These are phyloP conservation scores for Erythrocercus mccallii DNA, from an alignment of 2,113 vertebrate species.

Conservation along the genomic window DNA sequence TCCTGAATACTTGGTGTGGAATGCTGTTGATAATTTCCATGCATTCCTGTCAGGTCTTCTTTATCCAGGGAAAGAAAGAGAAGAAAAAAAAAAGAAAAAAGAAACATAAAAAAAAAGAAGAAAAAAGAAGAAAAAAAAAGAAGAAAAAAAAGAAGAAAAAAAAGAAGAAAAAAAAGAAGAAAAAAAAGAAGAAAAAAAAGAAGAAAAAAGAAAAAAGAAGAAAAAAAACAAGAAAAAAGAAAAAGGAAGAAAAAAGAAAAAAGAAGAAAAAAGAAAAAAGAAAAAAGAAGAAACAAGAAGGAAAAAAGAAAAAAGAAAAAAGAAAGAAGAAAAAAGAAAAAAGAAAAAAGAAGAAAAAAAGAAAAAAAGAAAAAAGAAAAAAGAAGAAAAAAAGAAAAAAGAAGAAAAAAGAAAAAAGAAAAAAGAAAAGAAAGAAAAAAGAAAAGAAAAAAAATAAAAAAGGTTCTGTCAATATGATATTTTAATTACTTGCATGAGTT, in stretches of 20 bases:
- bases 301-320: fast-evolving
- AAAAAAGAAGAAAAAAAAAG: too few relatives aligned
- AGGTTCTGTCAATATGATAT: background rate
- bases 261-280: too few relatives aligned
- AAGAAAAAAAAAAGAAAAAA: background rate
- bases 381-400: too few relatives aligned
- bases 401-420: fast-evolving
- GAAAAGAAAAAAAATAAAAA: fast-evolving
- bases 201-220: too few relatives aligned
- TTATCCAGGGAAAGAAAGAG: background rate
- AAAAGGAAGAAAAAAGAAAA: too few relatives aligned
- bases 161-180: fast-evolving
- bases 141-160: background rate
- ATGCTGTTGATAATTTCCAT: background rate
- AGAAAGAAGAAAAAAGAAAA: too few relatives aligned
- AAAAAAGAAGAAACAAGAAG: too few relatives aligned
- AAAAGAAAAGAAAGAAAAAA: fast-evolving
- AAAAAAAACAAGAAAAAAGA: fast-evolving
- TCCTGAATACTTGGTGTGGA: background rate
- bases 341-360: too few relatives aligned
- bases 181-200: too few relatives aligned
- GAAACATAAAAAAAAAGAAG: background rate
- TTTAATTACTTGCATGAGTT: background rate
- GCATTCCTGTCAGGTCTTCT: background rate
- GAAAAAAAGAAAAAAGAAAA: too few relatives aligned